A percentile compares a stretch with the other conserved stretches of the same genome.
phyloP scores from a whole-genome alignment of 1,140 invertebrate genomes.

The Rhyacophila brunnea region DNA sequence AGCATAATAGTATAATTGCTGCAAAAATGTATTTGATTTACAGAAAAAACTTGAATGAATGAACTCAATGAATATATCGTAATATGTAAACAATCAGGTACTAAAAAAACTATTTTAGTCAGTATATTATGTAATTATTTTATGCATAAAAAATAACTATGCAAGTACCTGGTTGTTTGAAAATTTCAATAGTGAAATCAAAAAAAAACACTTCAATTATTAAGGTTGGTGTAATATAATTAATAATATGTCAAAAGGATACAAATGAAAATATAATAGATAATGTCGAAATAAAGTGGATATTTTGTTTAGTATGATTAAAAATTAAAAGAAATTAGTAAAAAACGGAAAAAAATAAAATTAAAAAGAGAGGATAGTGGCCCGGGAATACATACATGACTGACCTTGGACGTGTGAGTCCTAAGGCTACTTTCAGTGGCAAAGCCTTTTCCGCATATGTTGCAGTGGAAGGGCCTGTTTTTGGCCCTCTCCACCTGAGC shows the following conservation, averaged over 20 bases:
- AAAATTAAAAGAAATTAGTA: not conserved
- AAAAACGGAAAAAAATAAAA: constrained; percentile 20
- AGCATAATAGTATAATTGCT: too few relatives aligned
- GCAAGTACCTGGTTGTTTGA: too few relatives aligned
- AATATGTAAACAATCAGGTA: too few relatives aligned
- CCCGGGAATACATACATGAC: constrained; percentile 65
- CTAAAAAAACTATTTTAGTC: too few relatives aligned
- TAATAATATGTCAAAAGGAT: not conserved
- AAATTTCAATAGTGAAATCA: too few relatives aligned
- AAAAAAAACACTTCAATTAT: too few relatives aligned
- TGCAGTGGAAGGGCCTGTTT: constrained; percentile 92
- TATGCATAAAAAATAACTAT: too few relatives aligned
- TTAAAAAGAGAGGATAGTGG: constrained; percentile 31
- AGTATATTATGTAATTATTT: too few relatives aligned
- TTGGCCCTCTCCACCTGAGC: constrained; percentile 93
- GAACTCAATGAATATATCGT: too few relatives aligned
- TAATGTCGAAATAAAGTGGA: not conserved
- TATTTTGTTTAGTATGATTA: not conserved
- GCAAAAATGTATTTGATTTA: too few relatives aligned
- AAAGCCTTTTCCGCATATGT: constrained; percentile 95
- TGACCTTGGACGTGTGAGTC: constrained; percentile 95
- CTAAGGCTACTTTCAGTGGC: constrained; percentile 92
- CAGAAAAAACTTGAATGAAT: too few relatives aligned
- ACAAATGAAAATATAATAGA: not conserved
- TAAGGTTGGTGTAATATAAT: too few relatives aligned